These are phyloP conservation scores for Marronus borbonicus DNA, from an alignment of 2,888 invertebrate genomes.

Conservation along the genomic window DNA sequence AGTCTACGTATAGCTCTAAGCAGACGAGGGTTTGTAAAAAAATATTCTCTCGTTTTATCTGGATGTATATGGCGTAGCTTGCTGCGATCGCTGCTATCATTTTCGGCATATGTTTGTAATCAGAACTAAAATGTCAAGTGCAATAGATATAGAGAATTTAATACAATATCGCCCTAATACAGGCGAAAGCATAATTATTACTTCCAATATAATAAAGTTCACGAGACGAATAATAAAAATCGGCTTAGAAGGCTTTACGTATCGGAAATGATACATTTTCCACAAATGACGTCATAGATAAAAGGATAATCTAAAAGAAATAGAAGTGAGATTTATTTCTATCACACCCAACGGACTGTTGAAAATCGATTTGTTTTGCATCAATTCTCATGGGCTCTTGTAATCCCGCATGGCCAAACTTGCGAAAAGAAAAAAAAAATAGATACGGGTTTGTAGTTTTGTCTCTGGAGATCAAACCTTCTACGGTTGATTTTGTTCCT, in stretches of 20 bases:
- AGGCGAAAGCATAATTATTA: not conserved
- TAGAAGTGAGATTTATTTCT: no score
- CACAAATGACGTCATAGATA: no score
- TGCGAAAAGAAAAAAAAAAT: not conserved
- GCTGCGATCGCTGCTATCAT: slow-evolving; percentile 6
- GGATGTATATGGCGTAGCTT: not conserved
- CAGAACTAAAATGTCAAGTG: slow-evolving; percentile 8
- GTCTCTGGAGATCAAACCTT: not conserved
- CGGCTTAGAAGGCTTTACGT: not conserved
- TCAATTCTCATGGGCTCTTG: not conserved
- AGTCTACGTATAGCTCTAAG: no score
- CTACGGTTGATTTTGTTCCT: not conserved
- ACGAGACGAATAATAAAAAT: not conserved
- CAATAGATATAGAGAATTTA: slow-evolving; percentile 4
- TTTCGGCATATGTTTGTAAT: slow-evolving; percentile 19
- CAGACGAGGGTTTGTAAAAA: not conserved
- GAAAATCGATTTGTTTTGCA: not conserved
- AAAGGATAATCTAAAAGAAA: no score
- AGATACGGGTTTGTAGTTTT: not conserved
- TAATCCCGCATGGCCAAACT: not conserved
- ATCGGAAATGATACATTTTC: not conserved
- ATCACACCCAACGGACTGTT: not conserved
- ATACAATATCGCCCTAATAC: not conserved
- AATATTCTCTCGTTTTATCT: not conserved
- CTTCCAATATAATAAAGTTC: slow-evolving; percentile 1